phyloP scores from a whole-genome alignment of 2,113 vertebrate genomes.

The Ochotona curzoniae region DNA sequence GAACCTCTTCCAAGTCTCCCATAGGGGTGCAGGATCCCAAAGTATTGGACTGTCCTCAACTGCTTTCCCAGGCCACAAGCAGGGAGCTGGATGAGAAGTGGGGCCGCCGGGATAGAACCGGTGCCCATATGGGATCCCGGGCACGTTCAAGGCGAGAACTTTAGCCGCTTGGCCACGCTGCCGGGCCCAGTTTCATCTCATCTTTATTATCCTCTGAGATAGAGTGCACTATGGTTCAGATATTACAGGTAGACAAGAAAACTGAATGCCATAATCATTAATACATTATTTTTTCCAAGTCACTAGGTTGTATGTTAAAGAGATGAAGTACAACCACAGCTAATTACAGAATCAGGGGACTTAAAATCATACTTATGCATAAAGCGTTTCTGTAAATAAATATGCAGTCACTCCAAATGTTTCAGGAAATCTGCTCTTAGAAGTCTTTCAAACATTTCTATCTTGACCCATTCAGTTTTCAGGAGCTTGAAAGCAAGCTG shows the following conservation, averaged over 20 bases:
- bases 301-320: background rate
- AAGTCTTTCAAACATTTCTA: constrained; percentile 11
- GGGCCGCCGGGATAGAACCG: too few relatives aligned
- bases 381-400: background rate
- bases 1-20: too few relatives aligned
- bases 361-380: background rate
- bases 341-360: background rate
- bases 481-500: background rate
- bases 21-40: too few relatives aligned
- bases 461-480: background rate
- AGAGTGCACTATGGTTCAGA: background rate
- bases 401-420: background rate
- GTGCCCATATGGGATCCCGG: too few relatives aligned
- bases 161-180: too few relatives aligned
- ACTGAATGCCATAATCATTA: background rate
- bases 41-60: too few relatives aligned
- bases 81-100: too few relatives aligned
- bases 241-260: background rate
- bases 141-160: too few relatives aligned
- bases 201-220: constrained; percentile 6
- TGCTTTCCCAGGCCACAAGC: too few relatives aligned
- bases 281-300: background rate
- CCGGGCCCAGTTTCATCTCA: constrained; percentile 5
- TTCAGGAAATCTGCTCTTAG: constrained; percentile 1
- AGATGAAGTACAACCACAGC: background rate